Evolutionary conservation across 2,888 invertebrate genomes (phyloP).

Genomic region (Drosophila putrida): DNA sequence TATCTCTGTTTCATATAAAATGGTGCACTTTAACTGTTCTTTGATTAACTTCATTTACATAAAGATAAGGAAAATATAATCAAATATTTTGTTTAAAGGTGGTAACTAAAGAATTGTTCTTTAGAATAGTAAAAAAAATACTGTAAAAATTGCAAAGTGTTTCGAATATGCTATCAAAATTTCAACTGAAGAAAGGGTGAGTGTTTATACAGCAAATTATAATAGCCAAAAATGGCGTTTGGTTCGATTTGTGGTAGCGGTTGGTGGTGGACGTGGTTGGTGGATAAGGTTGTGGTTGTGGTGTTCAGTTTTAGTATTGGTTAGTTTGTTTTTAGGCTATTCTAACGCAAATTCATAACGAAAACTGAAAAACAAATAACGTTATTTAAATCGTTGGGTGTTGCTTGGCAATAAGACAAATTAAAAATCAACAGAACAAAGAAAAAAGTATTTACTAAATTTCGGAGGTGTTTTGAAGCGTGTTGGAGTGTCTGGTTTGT

Average conservation of each 20-base stretch:
- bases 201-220: constrained; percentile 72
- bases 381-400: constrained; percentile 20
- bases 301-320: constrained; percentile 35
- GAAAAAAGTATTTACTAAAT: constrained; percentile 21
- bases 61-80: constrained; percentile 58
- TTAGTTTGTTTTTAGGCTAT: constrained; percentile 41
- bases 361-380: constrained; percentile 13
- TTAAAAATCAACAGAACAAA: constrained; percentile 18
- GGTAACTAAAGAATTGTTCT: constrained; percentile 45
- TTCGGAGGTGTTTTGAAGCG: constrained; percentile 44
- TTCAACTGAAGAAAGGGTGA: constrained; percentile 41
- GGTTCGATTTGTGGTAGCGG: constrained; percentile 44
- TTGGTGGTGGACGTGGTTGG: constrained; percentile 39
- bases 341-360: constrained; percentile 34
- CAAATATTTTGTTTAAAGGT: constrained; percentile 53
- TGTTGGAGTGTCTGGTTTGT: constrained; percentile 39
- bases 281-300: constrained; percentile 35
- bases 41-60: constrained; percentile 63
- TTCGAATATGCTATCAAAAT: constrained; percentile 49
- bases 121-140: constrained; percentile 32
- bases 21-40: constrained; percentile 45
- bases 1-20: constrained; percentile 73
- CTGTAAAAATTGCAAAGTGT: constrained; percentile 60
- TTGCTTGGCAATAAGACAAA: constrained; percentile 23
- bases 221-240: constrained; percentile 63